Evolutionary conservation across 2,113 vertebrate genomes (phyloP), one percentile per base, ranked within the genome.

Genomic region (Haliaeetus leucogaster): DNA sequence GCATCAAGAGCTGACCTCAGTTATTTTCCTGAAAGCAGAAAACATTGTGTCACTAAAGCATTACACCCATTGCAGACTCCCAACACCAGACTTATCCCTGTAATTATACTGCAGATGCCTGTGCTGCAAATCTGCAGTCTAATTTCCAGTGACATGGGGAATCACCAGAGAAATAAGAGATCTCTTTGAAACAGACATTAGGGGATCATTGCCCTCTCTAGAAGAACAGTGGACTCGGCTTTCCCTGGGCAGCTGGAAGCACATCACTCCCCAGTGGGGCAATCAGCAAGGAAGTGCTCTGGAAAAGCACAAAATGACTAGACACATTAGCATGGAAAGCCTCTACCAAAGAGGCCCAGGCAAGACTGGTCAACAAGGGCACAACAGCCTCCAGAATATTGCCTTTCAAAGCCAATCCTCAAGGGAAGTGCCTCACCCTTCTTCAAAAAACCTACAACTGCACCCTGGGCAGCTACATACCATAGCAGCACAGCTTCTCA

Each of bases 131-230:
- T 14, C 18, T 30, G 14, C 67, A 45, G 21, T 7, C 19, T 20
- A 8, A 16, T 58, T 65, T 45, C 17, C 73, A 43, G 22, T 2
- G 26, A 11, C 8, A 3, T 32, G 20, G 22, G 23, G 48, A 68
- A 59, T 29, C 21, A 17, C 38, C 63, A 91, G 48, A 86, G 62
- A 72, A 93, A 63, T 3, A 87, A 48, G 32, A 12, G 14, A 50
- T 27, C 22, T 36, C 38, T 32, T 38, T 25, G 13, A 53, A 48
- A 38, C 6, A 38, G 34, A 25, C 1, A 2, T 48, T 63, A 48
- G 9, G 23, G 26, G 7, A 25, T 15, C 1, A 0, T 52, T 84
- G 7, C 2, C 1, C 20, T 32, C 47, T 53, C 22, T 10, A 25
- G 61, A 59, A n/a, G 16, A 70, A 50, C 2, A 2, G 32, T 16